These are phyloP conservation scores for Spongia lamella DNA, from an alignment of 37 sponge, comb jelly and placozoan species.

Conservation along the genomic window DNA sequence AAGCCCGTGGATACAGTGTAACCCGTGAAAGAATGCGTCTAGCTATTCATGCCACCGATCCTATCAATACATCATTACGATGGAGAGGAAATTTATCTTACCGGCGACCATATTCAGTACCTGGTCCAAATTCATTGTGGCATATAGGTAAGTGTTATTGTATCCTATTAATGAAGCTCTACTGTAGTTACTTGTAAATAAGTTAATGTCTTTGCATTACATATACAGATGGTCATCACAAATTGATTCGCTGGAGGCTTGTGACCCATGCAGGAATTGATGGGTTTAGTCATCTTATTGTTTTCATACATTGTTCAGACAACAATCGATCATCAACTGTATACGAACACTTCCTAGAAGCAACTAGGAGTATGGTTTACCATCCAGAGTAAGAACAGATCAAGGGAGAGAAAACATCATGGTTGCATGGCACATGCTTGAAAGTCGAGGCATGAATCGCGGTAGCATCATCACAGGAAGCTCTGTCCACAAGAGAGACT, in stretches of 20 bases:
- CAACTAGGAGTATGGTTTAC: conserved; percentile 24
- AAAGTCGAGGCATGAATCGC: conserved; percentile 14
- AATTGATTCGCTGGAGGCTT: conserved; percentile 45
- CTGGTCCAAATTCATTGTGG: conserved; percentile 51
- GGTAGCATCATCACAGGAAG: conserved; percentile 33
- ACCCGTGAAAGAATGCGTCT: conserved; percentile 3
- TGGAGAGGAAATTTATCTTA: conserved; percentile 3
- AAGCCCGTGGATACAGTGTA: not conserved
- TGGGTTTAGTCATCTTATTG: conserved; percentile 37
- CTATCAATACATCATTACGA: conserved; percentile 13
- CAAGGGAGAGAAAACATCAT: conserved; percentile 40
- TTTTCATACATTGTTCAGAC: conserved; percentile 15
- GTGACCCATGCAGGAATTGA: conserved; percentile 47
- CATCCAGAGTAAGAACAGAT: conserved; percentile 47
- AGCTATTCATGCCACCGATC: conserved; percentile 5
- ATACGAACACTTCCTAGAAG: conserved; percentile 14
- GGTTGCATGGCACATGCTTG: conserved; percentile 34
- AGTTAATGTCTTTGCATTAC: no score
- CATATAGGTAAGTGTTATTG: conserved; percentile 41
- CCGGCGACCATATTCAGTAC: conserved; percentile 30
- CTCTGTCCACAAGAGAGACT: conserved; percentile 48
- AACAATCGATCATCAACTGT: conserved; percentile 47
- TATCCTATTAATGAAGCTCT: no score
- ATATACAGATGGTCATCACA: conserved; percentile 45
- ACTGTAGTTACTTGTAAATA: no score